phyloP scores from a whole-genome alignment of 2,888 invertebrate species.

The Drosophila neoperkinsi region DNA sequence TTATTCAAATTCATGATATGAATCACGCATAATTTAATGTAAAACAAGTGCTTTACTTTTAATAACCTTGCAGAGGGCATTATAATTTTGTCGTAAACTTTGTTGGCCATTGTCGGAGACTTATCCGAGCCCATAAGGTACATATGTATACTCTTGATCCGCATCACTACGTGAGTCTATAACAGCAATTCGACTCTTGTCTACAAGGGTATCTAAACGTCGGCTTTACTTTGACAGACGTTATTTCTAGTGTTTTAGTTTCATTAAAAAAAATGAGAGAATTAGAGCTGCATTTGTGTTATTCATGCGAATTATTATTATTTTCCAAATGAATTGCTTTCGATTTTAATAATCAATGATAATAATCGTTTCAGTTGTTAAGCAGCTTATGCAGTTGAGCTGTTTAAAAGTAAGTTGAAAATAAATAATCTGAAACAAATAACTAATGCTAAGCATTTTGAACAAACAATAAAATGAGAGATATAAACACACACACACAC shows the following conservation, averaged over 20 bases:
- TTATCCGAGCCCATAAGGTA: background rate
- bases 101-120: background rate
- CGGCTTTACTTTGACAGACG: rapidly evolving
- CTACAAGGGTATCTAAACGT: background rate
- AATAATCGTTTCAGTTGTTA: background rate
- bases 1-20: background rate
- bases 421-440: background rate
- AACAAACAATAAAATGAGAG: background rate
- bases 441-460: background rate
- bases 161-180: background rate
- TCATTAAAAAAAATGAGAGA: too few relatives aligned
- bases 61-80: background rate
- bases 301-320: background rate
- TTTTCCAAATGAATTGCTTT: background rate
- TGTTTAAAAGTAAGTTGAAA: background rate
- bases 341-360: background rate
- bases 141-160: background rate
- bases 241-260: background rate
- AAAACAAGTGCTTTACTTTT: background rate
- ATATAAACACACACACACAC: background rate
- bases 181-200: background rate
- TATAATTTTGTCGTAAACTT: background rate
- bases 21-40: background rate
- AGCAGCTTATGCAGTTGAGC: background rate
- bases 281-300: background rate